Base-by-base conservation (phyloP, 2,888 invertebrate genomes). In the Phengaris alcon region DNA sequence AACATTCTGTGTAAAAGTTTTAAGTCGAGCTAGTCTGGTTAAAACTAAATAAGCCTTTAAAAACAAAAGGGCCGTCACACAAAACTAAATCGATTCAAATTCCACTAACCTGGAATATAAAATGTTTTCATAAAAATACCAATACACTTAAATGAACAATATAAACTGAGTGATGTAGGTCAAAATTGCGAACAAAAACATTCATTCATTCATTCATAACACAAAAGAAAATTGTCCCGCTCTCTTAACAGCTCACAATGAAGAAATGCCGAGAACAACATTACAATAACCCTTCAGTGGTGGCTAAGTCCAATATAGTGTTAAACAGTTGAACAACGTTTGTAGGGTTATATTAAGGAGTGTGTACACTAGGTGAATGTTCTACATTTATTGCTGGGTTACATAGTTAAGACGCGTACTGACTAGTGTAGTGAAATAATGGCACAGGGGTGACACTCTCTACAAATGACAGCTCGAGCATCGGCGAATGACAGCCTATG, bases 231-330 rank as follows among this genome's bases (percentile, higher is more conserved):
- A 77, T 79, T 77, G 76, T 78, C 75, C 75, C 74, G 76, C 77
- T 78, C 76, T 76, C 73, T 75, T 75, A 80, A 78, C 76, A 75
- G 78, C 69, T 68, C 76, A 76, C 79, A 77, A 79, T 78, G 78
- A 79, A 80, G 76, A 55, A 80, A 77, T 78, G 6, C 48, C n/a
- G 22, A 22, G 51, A 51, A 70, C 70, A 51, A 70, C 70, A 51
- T 70, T 70, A 70, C 51, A 70, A 51, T 78, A 77, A 78, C 76
- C 72, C 76, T 75, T 75, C 75, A 75, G 68, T 64, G 72, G 74
- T 75, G 79, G 80, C 79, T 78, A 77, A 79, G 77, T 79, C 77
- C 78, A 79, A 78, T 79, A 78, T 77, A 79, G 35, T 64, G 64
- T 44, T 44, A 78, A 48, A 80, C 77, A 74, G 76, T 78, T 76